Percentiles rank a stretch among this genome's conserved stretches.
Conservation (phyloP, 2,113 vertebrate genomes). For the Eubucco bourcierii region DNA sequence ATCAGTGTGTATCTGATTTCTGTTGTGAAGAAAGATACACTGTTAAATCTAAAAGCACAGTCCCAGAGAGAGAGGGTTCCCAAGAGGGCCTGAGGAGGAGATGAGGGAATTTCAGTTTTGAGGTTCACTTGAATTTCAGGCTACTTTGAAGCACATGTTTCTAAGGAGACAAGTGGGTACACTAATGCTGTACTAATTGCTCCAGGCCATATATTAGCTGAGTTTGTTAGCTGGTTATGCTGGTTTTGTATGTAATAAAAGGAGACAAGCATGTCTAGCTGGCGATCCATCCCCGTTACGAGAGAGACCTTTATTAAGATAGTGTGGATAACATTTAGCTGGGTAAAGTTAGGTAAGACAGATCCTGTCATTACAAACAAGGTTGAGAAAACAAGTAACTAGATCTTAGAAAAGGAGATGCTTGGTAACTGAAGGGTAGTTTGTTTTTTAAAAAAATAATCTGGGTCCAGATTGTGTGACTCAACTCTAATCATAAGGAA, state of each 20-base stretch:
- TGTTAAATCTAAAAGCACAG: background rate
- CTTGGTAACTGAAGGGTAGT: background rate
- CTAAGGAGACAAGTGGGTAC: constrained; percentile 17
- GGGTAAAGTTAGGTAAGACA: constrained; percentile 32
- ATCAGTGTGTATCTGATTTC: background rate
- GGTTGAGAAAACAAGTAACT: constrained; percentile 14
- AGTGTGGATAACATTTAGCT: background rate
- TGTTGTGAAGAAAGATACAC: background rate
- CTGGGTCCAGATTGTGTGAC: constrained; percentile 1
- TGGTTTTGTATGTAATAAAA: constrained; percentile 9
- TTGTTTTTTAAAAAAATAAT: background rate
- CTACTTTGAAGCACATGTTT: background rate
- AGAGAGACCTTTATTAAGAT: constrained; percentile 17
- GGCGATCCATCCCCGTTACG: constrained; percentile 4
- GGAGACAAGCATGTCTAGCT: constrained; percentile 3
- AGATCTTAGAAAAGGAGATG: background rate
- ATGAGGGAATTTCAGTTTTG: background rate
- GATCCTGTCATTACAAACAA: background rate
- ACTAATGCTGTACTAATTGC: constrained; percentile 5
- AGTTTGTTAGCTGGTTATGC: constrained; percentile 22
- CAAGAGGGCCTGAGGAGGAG: background rate
- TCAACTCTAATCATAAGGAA: constrained; percentile 24
- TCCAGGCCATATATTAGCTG: constrained; percentile 15
- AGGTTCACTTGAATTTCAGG: background rate
- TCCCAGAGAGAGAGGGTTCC: background rate